Conservation (phyloP, 2,113 vertebrate genomes). For the Holacanthus passer region DNA sequence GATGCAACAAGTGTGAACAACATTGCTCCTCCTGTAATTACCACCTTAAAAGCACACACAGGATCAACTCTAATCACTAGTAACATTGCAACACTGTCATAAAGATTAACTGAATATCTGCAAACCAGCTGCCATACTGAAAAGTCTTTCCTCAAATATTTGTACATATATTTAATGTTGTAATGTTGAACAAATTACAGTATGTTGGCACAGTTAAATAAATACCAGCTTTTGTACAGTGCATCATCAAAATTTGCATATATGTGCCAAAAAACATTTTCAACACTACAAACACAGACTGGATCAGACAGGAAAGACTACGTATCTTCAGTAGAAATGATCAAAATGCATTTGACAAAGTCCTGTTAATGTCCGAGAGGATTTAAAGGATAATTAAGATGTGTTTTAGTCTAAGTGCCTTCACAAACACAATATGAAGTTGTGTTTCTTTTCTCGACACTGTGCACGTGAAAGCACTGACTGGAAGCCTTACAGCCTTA, state of each 20-base stretch:
- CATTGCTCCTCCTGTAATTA: slow-evolving; percentile 13
- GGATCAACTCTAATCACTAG: slow-evolving; percentile 21
- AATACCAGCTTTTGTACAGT: background rate
- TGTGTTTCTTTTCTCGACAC: background rate
- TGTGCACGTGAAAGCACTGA: background rate
- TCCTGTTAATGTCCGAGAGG: background rate
- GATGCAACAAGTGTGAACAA: slow-evolving; percentile 13
- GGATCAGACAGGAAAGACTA: background rate
- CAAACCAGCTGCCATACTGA: background rate
- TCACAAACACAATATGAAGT: slow-evolving; percentile 11
- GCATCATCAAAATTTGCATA: background rate
- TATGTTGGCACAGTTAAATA: background rate
- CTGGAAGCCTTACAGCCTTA: background rate
- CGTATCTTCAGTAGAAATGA: background rate
- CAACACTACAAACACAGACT: background rate
- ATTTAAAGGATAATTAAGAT: background rate
- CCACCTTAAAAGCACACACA: background rate
- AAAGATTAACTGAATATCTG: slow-evolving; percentile 8
- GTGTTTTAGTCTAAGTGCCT: slow-evolving; percentile 51
- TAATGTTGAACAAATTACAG: background rate
- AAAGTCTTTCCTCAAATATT: background rate
- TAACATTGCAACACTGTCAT: slow-evolving; percentile 21
- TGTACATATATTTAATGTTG: slow-evolving; percentile 9
- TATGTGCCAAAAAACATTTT: slow-evolving; percentile 24
- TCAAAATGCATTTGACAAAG: slow-evolving; percentile 21